Evolutionary conservation across 2,888 invertebrate genomes (phyloP).

Genomic region (Cerceris ruficornis): DNA sequence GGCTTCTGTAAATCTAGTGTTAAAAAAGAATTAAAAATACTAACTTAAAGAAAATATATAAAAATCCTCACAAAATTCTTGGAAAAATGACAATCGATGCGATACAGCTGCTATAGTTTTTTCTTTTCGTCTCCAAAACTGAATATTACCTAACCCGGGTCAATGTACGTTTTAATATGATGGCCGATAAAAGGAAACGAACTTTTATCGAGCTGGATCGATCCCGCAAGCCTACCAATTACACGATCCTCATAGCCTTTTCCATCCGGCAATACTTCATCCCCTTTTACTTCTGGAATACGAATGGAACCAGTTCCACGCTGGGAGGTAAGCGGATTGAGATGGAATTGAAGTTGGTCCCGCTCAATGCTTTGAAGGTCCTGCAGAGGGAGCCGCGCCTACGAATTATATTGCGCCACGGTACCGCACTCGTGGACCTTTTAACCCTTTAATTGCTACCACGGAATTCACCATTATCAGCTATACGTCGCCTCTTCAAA

Average conservation of each 20-base stretch:
- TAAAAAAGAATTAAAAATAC: too few relatives aligned
- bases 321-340: constrained; percentile 77
- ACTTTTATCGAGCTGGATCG: constrained; percentile 51
- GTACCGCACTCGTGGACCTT: constrained; percentile 66
- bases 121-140: not conserved
- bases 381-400: constrained; percentile 64
- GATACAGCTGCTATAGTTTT: too few relatives aligned
- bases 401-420: constrained; percentile 66
- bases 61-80: too few relatives aligned
- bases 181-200: constrained; percentile 34
- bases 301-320: constrained; percentile 64
- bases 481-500: constrained; percentile 63
- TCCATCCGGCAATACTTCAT: constrained; percentile 64
- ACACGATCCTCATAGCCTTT: constrained; percentile 60
- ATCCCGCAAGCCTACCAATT: constrained; percentile 58
- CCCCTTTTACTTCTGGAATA: constrained; percentile 66
- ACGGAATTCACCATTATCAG: constrained; percentile 64
- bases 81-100: too few relatives aligned
- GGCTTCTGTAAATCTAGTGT: too few relatives aligned
- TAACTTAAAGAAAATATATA: too few relatives aligned
- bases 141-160: not conserved
- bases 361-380: constrained; percentile 72
- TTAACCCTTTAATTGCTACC: constrained; percentile 74
- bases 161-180: constrained; percentile 32
- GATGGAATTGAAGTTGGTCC: constrained; percentile 75